Conservation (phyloP, 2,888 invertebrate genomes). For the Lucinisca nassula region DNA sequence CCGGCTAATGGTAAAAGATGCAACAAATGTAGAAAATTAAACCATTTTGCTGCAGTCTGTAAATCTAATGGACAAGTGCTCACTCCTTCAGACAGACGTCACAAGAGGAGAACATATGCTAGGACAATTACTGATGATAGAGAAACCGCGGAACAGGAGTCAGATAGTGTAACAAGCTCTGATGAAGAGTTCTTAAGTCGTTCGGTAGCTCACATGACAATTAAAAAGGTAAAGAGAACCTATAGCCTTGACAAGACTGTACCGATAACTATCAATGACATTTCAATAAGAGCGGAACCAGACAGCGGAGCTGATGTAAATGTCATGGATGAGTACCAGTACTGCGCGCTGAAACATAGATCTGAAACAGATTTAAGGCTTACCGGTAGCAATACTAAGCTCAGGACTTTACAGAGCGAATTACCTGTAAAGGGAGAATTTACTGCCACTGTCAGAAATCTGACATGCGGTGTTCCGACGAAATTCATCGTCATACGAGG, state of each 20-base stretch:
- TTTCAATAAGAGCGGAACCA: background rate
- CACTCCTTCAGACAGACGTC: too few species aligned
- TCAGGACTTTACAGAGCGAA: background rate
- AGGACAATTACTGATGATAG: background rate
- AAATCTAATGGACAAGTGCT: too few species aligned
- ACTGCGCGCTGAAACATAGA: background rate
- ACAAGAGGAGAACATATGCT: too few species aligned
- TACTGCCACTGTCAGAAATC: background rate
- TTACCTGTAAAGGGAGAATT: background rate
- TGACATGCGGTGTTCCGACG: background rate
- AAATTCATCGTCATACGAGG: constrained; percentile 2
- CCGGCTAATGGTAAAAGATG: too few species aligned
- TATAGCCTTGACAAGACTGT: background rate
- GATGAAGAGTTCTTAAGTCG: background rate
- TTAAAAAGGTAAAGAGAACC: background rate
- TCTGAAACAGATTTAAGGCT: background rate
- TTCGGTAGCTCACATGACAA: background rate
- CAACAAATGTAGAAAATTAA: too few species aligned
- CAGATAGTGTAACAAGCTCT: background rate
- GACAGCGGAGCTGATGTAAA: constrained; percentile 5
- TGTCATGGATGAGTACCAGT: constrained; percentile 23
- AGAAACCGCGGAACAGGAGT: too few species aligned
- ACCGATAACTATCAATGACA: background rate
- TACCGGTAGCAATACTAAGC: background rate
- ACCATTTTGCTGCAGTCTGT: too few species aligned